Evolutionary conservation across 53 echinoderm and acorn worm genomes (phyloP).

Genomic region (Henricia sp.): DNA sequence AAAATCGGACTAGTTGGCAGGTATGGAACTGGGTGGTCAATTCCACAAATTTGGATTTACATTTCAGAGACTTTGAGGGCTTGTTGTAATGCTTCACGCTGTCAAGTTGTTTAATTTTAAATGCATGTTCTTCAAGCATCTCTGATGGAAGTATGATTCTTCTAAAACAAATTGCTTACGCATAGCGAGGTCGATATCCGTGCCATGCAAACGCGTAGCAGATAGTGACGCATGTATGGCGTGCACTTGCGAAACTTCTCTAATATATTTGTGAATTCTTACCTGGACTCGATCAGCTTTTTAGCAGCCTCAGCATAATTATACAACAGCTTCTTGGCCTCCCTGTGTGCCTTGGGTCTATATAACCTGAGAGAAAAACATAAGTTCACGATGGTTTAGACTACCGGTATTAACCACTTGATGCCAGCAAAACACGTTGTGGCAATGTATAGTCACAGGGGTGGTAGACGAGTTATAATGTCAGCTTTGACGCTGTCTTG

Average conservation of each 20-base stretch:
- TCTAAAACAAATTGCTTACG: neutral
- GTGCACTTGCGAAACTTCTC: neutral
- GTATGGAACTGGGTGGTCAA: no score
- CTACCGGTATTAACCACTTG: no score
- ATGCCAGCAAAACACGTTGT: neutral
- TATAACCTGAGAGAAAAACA: slow-evolving; percentile 64
- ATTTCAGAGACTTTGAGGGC: no score
- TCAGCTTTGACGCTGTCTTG: no score
- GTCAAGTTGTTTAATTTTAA: no score
- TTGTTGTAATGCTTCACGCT: no score
- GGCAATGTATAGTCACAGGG: no score
- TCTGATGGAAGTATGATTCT: neutral
- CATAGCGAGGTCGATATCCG: neutral
- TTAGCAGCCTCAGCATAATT: slow-evolving; percentile 97
- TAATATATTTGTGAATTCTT: neutral
- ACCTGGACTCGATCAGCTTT: slow-evolving; percentile 93
- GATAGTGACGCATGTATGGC: neutral
- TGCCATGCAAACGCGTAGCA: neutral
- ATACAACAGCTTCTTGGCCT: slow-evolving; percentile 81
- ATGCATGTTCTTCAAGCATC: neutral
- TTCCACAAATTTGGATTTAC: no score
- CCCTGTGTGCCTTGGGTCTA: slow-evolving; percentile 75
- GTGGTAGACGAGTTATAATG: no score
- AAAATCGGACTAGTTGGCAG: no score
- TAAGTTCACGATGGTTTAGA: neutral